Evolutionary conservation across 2,888 invertebrate species (phyloP), one percentile per base, ranked within the genome.

Genomic region (Elaeidobius kamerunicus): DNA sequence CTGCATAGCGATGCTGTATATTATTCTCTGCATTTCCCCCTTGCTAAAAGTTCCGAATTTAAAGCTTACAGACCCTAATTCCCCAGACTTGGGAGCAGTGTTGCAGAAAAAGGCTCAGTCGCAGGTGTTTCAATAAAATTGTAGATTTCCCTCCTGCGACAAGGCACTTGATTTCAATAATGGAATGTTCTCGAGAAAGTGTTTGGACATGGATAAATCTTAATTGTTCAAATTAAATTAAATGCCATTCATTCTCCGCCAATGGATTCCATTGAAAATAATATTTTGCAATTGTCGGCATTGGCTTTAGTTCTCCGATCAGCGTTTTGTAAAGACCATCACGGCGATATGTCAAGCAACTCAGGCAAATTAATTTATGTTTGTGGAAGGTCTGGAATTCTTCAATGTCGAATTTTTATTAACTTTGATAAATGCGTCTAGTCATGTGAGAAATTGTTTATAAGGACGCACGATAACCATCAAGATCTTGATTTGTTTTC

Each of bases 111-210:
- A 53, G 43, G 53, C 32, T 43, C 34, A 32, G 53, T 30, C 47
- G 53, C 53, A 53, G 53, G 53, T 53, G 53, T 53, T 40, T 28
- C 40, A 14, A 52, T 52, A 38, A 47, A 52, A 45, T 51, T 51
- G 44, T 30, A 32, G 43, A 34, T 20, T n/a, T 41, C 41, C 30
- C 43, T 44, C 23, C 23, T 28, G 28, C 28, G 39, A 30, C 39
- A 17, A 32, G 30, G 39, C 44, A 45, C 40, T 44, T 44, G 23
- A 39, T 51, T 51, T 51, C 45, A 51, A 51, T 51, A 51, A 51
- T 51, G 40, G 51, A 45, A 39, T 28, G 32, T 43, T 43, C 17
- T 39, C n/a, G n/a, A n/a, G n/a, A n/a, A n/a, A n/a, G n/a, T n/a
- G n/a, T n/a, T n/a, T n/a, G n/a, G n/a, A n/a, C n/a, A n/a, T n/a